Evolutionary conservation across 1,140 invertebrate species (phyloP).

Genomic region (Eumeta japonica): DNA sequence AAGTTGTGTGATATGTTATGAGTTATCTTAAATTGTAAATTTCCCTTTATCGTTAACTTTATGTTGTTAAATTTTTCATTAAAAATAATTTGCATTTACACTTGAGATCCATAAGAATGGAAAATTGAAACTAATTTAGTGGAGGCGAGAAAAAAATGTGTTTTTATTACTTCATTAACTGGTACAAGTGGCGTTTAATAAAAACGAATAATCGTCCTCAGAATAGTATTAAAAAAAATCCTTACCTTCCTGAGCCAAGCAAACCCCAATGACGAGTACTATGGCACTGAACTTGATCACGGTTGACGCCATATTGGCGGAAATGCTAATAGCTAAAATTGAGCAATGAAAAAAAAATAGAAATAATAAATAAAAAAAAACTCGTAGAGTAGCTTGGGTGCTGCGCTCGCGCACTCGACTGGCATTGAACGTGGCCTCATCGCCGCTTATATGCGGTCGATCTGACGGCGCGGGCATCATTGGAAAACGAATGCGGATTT

Average conservation of each 20-base stretch:
- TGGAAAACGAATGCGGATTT: conserved; percentile 17
- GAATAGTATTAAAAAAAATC: conserved; percentile 14
- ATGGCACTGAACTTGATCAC: conserved; percentile 48
- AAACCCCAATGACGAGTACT: conserved; percentile 31
- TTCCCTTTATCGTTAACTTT: too few species aligned
- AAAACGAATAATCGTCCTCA: background rate
- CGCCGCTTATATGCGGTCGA: conserved; percentile 31
- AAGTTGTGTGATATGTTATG: too few species aligned
- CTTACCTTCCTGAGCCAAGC: conserved; percentile 37
- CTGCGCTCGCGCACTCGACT: conserved; percentile 28
- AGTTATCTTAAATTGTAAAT: too few species aligned
- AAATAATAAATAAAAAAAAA: conserved; percentile 19
- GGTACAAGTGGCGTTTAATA: background rate
- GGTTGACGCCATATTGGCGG: conserved; percentile 34
- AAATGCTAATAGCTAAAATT: conserved; percentile 6
- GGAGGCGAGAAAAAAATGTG: too few species aligned
- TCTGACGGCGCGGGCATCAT: conserved; percentile 25
- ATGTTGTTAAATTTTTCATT: too few species aligned
- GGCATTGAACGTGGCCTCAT: conserved; percentile 37
- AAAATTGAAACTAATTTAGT: too few species aligned
- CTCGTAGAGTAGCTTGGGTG: conserved; percentile 17
- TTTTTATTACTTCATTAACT: background rate
- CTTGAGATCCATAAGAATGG: too few species aligned
- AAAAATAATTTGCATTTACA: too few species aligned
- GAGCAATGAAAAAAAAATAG: conserved; percentile 22